Conservation (phyloP, 2,113 vertebrate genomes). For the Cercocebus atys region DNA sequence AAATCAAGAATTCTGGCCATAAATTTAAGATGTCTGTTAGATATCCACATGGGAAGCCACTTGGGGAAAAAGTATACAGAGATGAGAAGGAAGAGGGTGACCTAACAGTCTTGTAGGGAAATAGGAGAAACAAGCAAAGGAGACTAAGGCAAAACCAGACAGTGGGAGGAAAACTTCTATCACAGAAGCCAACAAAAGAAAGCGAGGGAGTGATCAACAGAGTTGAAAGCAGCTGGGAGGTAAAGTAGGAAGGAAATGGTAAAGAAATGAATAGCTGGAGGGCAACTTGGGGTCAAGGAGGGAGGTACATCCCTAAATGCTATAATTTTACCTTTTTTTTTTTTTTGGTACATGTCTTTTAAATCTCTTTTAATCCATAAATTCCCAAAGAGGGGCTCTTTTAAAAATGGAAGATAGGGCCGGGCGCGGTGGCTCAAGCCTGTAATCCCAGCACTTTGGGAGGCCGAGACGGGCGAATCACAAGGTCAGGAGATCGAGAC, state of each 20-base stretch:
- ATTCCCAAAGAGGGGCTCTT: not conserved
- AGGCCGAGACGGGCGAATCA: too few relatives aligned
- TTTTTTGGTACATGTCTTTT: not conserved
- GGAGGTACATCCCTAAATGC: not conserved
- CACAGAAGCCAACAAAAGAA: not conserved
- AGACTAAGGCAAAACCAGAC: not conserved
- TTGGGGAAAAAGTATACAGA: not conserved
- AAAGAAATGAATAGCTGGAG: not conserved
- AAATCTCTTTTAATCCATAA: not conserved
- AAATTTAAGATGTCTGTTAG: not conserved
- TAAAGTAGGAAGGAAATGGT: not conserved
- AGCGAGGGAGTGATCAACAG: not conserved
- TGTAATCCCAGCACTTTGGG: too few relatives aligned
- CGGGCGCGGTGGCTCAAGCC: too few relatives aligned
- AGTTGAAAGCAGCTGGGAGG: not conserved
- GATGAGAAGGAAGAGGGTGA: not conserved
- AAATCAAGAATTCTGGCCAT: not conserved
- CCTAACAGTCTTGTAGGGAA: not conserved
- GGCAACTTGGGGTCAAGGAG: not conserved
- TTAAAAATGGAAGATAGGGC: not conserved
- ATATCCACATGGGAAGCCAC: not conserved
- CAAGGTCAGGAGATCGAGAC: too few relatives aligned
- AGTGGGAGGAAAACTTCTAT: not conserved
- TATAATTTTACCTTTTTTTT: not conserved
- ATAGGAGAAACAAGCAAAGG: not conserved